Percentiles rank a stretch among this genome's conserved stretches.
These are phyloP conservation scores for Orius insidiosus DNA, from an alignment of 1,140 invertebrate species.

Conservation along the genomic window DNA sequence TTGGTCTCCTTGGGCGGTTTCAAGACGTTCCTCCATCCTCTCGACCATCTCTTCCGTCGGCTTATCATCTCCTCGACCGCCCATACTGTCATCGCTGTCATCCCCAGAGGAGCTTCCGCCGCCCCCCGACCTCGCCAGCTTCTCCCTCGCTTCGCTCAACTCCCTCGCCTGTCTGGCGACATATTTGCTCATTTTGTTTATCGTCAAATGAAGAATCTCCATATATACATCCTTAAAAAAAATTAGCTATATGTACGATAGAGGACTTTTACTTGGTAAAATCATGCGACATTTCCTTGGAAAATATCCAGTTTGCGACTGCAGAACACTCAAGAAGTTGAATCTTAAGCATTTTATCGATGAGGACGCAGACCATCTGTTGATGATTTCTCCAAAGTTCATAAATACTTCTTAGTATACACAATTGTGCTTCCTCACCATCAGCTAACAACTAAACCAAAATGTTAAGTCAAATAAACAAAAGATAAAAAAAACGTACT, in stretches of 20 bases:
- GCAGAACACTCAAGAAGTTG: conserved; percentile 92
- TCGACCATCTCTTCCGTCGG: conserved; percentile 79
- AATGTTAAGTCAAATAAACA: background rate
- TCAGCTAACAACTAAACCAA: conserved; percentile 56
- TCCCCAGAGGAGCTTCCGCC: conserved; percentile 66
- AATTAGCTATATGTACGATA: conserved; percentile 1
- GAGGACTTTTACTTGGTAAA: conserved; percentile 61
- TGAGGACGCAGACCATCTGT: conserved; percentile 91
- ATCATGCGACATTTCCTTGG: conserved; percentile 82
- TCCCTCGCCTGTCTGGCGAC: conserved; percentile 74
- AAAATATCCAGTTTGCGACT: conserved; percentile 98
- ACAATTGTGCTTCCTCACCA: conserved; percentile 90
- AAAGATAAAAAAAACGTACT: too few relatives aligned
- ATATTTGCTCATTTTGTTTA: conserved; percentile 92
- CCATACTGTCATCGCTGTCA: conserved; percentile 30
- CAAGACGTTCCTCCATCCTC: conserved; percentile 87
- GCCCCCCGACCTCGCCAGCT: conserved; percentile 57
- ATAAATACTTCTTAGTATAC: conserved; percentile 81
- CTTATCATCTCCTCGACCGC: conserved; percentile 39
- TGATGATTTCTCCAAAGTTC: conserved; percentile 88
- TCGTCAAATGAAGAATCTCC: conserved; percentile 92
- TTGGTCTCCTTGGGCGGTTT: conserved; percentile 86
- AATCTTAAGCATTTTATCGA: conserved; percentile 94
- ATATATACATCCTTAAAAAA: conserved; percentile 66
- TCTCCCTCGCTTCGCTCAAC: conserved; percentile 69